These are phyloP conservation scores for Rhodophaea formosa DNA, from an alignment of 2,888 invertebrate species.

Conservation along the genomic window DNA sequence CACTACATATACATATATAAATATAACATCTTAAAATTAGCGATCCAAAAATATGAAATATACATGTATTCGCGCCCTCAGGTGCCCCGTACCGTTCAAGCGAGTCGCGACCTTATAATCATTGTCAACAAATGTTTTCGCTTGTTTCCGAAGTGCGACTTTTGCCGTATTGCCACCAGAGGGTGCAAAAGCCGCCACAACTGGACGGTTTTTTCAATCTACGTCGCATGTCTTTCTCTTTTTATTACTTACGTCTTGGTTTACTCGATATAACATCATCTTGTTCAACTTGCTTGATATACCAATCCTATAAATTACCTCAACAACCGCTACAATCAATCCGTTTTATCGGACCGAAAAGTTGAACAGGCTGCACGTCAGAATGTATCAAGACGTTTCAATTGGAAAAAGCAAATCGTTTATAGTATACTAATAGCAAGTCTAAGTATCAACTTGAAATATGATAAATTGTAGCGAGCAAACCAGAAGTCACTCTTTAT, in stretches of 20 bases:
- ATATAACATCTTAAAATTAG: conserved; percentile 82
- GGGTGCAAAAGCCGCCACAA: conserved; percentile 76
- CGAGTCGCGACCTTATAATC: conserved; percentile 46
- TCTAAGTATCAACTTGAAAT: neutral
- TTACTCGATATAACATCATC: conserved; percentile 34
- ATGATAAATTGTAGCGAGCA: conserved; percentile 39
- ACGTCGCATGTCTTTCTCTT: conserved; percentile 59
- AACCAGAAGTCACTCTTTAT: conserved; percentile 42
- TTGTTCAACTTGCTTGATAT: neutral
- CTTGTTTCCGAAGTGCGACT: conserved; percentile 56
- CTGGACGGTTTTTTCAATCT: conserved; percentile 78
- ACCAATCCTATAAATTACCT: neutral
- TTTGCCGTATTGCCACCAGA: conserved; percentile 62
- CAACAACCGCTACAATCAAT: neutral
- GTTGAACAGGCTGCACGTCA: neutral
- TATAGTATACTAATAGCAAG: neutral
- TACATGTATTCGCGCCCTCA: conserved; percentile 77
- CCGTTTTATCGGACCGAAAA: neutral
- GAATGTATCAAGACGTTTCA: neutral
- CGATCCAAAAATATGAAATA: conserved; percentile 82
- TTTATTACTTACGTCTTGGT: conserved; percentile 25
- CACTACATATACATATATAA: conserved; percentile 81
- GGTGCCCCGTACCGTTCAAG: conserved; percentile 58
- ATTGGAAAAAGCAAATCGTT: neutral
- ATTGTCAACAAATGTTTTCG: conserved; percentile 42